Evolutionary conservation across 1,140 invertebrate species (phyloP), one percentile per base, ranked within the genome.

Genomic region (Gonioctena quinquepunctata): DNA sequence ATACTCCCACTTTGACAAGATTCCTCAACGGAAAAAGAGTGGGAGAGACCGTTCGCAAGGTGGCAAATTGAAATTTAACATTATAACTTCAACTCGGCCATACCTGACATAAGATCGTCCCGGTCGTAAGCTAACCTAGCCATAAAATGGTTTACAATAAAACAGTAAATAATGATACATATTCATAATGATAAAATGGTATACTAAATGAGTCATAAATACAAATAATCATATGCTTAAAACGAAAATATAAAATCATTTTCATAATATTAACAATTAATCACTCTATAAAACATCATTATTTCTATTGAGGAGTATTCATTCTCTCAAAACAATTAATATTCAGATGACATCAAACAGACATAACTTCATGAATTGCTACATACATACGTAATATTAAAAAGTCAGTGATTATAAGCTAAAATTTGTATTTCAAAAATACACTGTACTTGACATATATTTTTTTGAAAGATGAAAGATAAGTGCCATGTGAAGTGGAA

Each of bases 81-180:
- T 42, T 42, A 63, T 11, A 8, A 18, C 27, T 63, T 42, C 60
- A 63, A 28, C 33, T 49, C 60, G 60, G 60, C 60, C 27, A 42
- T 16, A 42, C 33, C 60, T 63, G 60, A 63, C 60, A 48, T 42
- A 6, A 33, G 33, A 63, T 63, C 60, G 60, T 48, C 60, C 28
- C 48, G 27, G 60, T 19, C 48, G 22, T 16, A 8, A 42, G n/a
- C 21, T 19, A 54, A 5, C 6, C 18, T n/a, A n/a, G n/a, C n/a
- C n/a, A n/a, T n/a, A n/a, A 54, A 22, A 3, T 19, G 22, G n/a
- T 22, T 56, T 56, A n/a, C n/a, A n/a, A n/a, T n/a, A n/a, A n/a
- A n/a, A n/a, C n/a, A n/a, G n/a, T n/a, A n/a, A n/a, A n/a, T n/a
- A n/a, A 18, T 21, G 22, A 18, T 19, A 56, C 21, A 22, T 56